These are phyloP conservation scores for Chloroceryle inda DNA, from an alignment of 2,797 vertebrate genomes.

Conservation along the genomic window DNA sequence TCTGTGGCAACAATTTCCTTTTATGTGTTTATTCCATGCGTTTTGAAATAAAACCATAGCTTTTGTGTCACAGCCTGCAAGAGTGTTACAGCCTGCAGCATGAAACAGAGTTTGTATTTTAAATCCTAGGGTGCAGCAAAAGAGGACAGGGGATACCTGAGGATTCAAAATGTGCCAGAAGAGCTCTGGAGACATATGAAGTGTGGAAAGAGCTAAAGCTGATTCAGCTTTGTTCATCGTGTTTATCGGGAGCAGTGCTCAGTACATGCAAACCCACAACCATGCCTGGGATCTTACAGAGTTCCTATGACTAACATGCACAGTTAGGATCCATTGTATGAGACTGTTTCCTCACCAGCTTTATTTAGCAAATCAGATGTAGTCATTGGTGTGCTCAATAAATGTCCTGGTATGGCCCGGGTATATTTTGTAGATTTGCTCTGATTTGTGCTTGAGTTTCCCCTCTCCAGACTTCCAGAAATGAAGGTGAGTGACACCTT, in stretches of 20 bases:
- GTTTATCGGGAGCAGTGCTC: not conserved
- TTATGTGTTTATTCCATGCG: not conserved
- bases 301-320: not conserved
- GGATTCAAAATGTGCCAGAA: not conserved
- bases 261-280: not conserved
- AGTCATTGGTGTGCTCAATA: not conserved
- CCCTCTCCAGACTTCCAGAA: not conserved
- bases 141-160: not conserved
- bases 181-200: not conserved
- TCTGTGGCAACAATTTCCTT: not conserved
- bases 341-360: not conserved
- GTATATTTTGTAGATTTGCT: not conserved
- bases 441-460: not conserved
- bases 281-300: not conserved
- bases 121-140: not conserved
- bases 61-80: not conserved
- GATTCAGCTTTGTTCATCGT: not conserved
- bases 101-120: not conserved
- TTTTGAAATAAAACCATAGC: not conserved
- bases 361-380: not conserved
- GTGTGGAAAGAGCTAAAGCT: not conserved
- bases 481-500: not conserved
- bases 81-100: not conserved
- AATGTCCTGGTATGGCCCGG: not conserved
- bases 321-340: not conserved